Evolutionary conservation across 2,888 invertebrate species (phyloP), one percentile per base, ranked within the genome.

Genomic region (Eupeodes latifasciatus): DNA sequence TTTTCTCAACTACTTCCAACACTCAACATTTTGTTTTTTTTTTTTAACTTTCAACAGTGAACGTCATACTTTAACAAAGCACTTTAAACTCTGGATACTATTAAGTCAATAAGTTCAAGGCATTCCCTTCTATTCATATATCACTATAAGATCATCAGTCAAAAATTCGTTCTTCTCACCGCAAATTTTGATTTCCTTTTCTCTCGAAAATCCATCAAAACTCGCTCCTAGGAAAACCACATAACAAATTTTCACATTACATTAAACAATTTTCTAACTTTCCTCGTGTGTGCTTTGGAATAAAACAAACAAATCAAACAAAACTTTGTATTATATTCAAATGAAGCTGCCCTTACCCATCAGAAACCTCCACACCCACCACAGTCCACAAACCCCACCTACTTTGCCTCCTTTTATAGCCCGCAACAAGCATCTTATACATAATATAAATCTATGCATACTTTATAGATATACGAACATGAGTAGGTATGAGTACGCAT

Each of bases 261-360:
- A 57, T 67, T 74, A 84, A 81, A 74, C 72, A 83, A 86, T 53
- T 67, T 76, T 36, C 55, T 19, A 66, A 75, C 74, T 71, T 71
- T 40, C 40, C 14, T 40, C 67, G 44, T 74, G 44, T 74, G 55
- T 49, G 40, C 69, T 51, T 47, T 14, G 16, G 36, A 75, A 69
- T 51, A 67, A 47, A 66, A 74, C 81, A 74, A 79, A 74, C 77
- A 81, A 81, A 81, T 64, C 72, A 72, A 87, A 81, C 66, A 79
- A 81, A 84, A 84, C 76, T 49, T 66, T 88, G 72, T 77, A 72
- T 75, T 80, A 84, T 80, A 64, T 49, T 81, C 75, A 49, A 66
- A 51, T 79, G 49, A 55, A 74, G 53, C 74, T 2, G 12, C 47
- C 51, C 59, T 14, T 2, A n/a, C 47, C 5, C 27, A 12, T 19